Base-by-base conservation (phyloP, 2,888 invertebrate genomes). In the Sinohyriopsis cumingii region DNA sequence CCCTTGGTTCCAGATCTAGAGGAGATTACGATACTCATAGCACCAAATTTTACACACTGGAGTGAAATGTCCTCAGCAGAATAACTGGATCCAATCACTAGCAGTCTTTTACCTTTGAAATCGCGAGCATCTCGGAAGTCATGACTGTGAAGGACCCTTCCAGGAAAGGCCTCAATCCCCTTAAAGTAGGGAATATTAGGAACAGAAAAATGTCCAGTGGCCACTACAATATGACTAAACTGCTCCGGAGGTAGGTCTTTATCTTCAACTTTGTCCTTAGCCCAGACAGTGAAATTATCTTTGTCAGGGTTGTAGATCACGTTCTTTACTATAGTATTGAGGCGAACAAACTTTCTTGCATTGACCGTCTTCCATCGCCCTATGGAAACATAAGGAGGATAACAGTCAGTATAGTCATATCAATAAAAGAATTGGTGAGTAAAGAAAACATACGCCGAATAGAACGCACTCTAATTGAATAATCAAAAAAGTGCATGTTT, bases 151-250 rank as follows among this genome's bases (percentile, higher is more conserved):
- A 78, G 28, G 9, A 78, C 59, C n/a, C 72, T 65, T 1, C 78
- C 73, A 6, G 56, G n/a, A 55, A 78, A 78, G 0, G 28, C 63
- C 5, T 72, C 72, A 1, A 72, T 28, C 24, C 78, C 78, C 1
- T 55, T 45, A 53, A 72, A 67, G 5, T 63, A 55, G 18, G 78
- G 78, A n/a, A 59, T 65, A 45, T 76, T 65, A 24, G 78, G 71
- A 4, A 63, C 62, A 20, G 59, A 63, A 59, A 75, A 78, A 7
- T 73, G 64, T 3, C 78, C 78, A 3, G 53, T 59, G 3, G 73
- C 66, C 9, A 75, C 71, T 2, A 78, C 66, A 5, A 78, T 73
- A 55, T 78, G 75, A 28, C 60, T 70, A 60, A 78, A 75, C 19
- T n/a, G 67, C 59, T 77, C 72, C 6, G 63, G 22, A 9, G 65